Conservation (phyloP, 2,797 vertebrate species). For the Tamandua tetradactyla region DNA sequence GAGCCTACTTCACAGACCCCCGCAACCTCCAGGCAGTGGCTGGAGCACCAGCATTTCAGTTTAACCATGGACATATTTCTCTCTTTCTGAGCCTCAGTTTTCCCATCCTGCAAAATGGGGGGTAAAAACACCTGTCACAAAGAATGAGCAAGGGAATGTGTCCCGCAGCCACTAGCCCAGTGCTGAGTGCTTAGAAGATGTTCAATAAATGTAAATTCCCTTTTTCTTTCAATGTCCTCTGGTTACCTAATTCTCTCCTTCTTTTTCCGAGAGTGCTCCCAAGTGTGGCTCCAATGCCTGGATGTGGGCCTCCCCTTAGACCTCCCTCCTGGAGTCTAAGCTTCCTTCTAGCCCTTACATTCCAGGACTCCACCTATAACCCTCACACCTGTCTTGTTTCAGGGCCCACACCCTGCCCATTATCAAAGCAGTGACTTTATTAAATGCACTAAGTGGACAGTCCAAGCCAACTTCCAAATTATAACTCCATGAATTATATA, state of each 20-base stretch:
- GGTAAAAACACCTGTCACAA: background rate
- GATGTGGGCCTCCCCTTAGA: background rate
- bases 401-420: background rate
- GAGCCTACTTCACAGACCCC: background rate
- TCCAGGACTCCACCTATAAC: background rate
- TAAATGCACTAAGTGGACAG: background rate
- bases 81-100: background rate
- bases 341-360: background rate
- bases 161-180: background rate
- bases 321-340: background rate
- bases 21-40: background rate
- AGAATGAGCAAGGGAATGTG: background rate
- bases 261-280: background rate
- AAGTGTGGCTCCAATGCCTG: background rate
- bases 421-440: background rate
- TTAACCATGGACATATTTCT: background rate
- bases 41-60: accelerated
- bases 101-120: background rate
- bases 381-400: background rate
- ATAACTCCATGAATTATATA: too few relatives aligned
- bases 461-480: too few relatives aligned
- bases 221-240: background rate
- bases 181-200: background rate
- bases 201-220: background rate
- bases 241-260: background rate